Percentiles rank a stretch among this genome's conserved stretches.
Conservation (phyloP, 1,140 invertebrate species). For the Procambarus virginalis region DNA sequence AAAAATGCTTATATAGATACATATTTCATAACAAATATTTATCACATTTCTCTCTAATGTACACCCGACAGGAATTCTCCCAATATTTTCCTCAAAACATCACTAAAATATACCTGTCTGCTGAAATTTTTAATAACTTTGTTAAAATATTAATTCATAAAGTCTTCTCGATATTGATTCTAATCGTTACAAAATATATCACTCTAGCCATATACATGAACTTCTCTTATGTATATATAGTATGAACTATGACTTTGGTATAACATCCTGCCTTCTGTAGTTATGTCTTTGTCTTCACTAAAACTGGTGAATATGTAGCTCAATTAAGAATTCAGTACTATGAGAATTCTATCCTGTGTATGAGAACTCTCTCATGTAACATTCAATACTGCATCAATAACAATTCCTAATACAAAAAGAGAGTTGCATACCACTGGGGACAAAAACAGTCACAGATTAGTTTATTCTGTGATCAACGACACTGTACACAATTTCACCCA, state of each 20-base stretch:
- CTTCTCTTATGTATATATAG: slow-evolving; percentile 14
- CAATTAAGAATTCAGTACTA: no score
- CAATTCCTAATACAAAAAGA: background rate
- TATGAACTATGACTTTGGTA: slow-evolving; percentile 37
- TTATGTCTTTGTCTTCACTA: background rate
- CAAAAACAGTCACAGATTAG: background rate
- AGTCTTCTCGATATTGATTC: slow-evolving; percentile 19
- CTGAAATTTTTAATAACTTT: background rate
- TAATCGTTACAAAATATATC: slow-evolving; percentile 35
- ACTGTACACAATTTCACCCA: background rate
- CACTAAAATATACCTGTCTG: slow-evolving; percentile 26
- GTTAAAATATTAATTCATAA: slow-evolving; percentile 26
- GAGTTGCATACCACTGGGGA: background rate
- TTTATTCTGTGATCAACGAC: background rate
- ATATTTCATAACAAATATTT: slow-evolving; percentile 34
- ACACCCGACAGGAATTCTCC: slow-evolving; percentile 20
- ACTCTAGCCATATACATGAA: slow-evolving; percentile 33
- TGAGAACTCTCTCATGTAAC: no score
- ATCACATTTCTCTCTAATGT: slow-evolving; percentile 18
- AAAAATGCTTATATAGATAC: slow-evolving; percentile 13
- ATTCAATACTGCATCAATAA: background rate
- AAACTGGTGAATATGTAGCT: no score
- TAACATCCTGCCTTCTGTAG: slow-evolving; percentile 29
- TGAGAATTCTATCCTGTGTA: no score
- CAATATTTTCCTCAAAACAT: slow-evolving; percentile 4